Evolutionary conservation across 2,797 vertebrate genomes (phyloP), one percentile per base, ranked within the genome.

Genomic region (Saxicola maurus): DNA sequence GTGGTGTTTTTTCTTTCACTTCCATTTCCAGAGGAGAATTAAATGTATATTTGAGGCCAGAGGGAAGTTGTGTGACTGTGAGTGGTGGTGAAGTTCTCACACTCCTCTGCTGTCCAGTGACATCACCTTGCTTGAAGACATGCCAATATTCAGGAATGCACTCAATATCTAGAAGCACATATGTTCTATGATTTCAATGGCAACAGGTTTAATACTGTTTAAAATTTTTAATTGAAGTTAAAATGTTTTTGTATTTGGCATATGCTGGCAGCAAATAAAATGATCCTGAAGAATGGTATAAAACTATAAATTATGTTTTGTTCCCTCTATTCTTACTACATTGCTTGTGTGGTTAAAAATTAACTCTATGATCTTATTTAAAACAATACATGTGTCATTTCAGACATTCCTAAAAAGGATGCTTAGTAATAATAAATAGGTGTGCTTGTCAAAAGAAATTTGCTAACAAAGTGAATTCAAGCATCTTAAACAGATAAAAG

Each of bases 291-390:
- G 53, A 96, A 93, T 72, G 43, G 76, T 77, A 95, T 89, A 92
- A 94, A 94, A 92, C 86, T 95, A 89, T 91, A 96, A 95, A 95
- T 96, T 96, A 93, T 91, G 85, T 91, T 94, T 95, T 90, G 71
- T 86, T 95, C 87, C 2, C 60, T 86, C 95, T 66, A 92, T 89
- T 95, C 93, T 96, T 94, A 90, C 65, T 71, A 38, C 68, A 81
- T 89, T 82, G 90, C 74, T 92, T 92, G 40, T 49, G 56, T 91
- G 52, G 76, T 94, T 96, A 96, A 96, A 96, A 96, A 94, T 95
- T 95, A 95, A 94, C 93, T 94, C 86, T 82, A 83, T 78, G 91
- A 92, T 95, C 83, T 93, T 95, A 92, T 87, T 93, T 95, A 95
- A 96, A 96, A 96, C 96, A 96, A 95, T 95, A 91, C 71, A 90